A percentile compares a stretch with the other conserved stretches of the same genome.
These are phyloP conservation scores for Cydia strobilella DNA, from an alignment of 1,140 invertebrate genomes.

Conservation along the genomic window DNA sequence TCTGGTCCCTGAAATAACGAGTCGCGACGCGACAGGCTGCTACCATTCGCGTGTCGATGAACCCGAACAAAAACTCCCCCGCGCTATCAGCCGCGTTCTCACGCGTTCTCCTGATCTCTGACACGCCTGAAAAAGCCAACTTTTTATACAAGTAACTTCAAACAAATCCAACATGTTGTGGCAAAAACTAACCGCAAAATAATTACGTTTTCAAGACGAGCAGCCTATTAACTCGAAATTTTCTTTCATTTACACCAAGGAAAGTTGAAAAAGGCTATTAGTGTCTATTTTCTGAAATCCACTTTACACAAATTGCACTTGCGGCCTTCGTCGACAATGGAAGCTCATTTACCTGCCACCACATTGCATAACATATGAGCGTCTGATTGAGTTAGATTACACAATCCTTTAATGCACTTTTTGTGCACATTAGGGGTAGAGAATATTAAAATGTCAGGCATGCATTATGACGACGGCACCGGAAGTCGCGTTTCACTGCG, in stretches of 20 bases:
- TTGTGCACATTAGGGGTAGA: constrained; percentile 34
- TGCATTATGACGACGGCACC: constrained; percentile 51
- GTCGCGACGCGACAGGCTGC: constrained; percentile 26
- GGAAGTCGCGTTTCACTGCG: constrained; percentile 66
- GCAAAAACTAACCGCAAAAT: background rate
- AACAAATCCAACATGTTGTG: constrained; percentile 38
- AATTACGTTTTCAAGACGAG: background rate
- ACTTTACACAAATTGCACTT: constrained; percentile 1
- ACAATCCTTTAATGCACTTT: constrained; percentile 38
- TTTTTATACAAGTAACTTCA: constrained; percentile 27
- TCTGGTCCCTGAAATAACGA: constrained; percentile 5
- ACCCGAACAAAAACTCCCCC: constrained; percentile 75
- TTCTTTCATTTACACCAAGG: no score
- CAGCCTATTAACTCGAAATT: no score
- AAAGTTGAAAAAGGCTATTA: no score
- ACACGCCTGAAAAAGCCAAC: constrained; percentile 65
- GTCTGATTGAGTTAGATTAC: constrained; percentile 30
- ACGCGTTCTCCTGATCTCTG: constrained; percentile 64
- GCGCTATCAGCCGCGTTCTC: constrained; percentile 72
- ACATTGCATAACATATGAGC: constrained; percentile 31
- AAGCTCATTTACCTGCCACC: constrained; percentile 9
- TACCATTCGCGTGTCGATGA: constrained; percentile 67
- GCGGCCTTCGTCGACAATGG: background rate
- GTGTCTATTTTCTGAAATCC: background rate
- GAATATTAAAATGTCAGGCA: constrained; percentile 44